These are phyloP conservation scores for Acanthisitta chloris DNA, from an alignment of 2,113 vertebrate genomes.

Conservation along the genomic window DNA sequence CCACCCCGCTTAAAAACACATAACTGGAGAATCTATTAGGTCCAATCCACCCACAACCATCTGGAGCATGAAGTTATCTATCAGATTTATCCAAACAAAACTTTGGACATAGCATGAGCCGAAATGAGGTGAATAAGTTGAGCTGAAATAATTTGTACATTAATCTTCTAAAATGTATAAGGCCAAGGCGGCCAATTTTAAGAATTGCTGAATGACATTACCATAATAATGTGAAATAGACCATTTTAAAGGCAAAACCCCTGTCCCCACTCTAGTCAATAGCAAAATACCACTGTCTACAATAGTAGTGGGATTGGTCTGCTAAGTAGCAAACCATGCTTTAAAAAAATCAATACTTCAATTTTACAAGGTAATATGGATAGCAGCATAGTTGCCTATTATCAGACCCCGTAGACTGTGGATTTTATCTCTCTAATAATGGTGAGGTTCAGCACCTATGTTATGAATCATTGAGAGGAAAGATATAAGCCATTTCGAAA, in stretches of 20 bases:
- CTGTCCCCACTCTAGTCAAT: background rate
- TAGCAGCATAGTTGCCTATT: conserved; percentile 23
- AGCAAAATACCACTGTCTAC: conserved; percentile 34
- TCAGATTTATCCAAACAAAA: conserved; percentile 31
- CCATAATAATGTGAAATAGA: conserved; percentile 30
- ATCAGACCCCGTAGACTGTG: background rate
- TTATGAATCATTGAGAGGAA: background rate
- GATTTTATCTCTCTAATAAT: conserved; percentile 18
- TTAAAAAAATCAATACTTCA: conserved; percentile 59
- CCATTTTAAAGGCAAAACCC: conserved; percentile 1
- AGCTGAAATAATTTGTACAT: background rate
- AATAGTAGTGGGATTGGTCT: conserved; percentile 2
- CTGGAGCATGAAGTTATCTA: conserved; percentile 36
- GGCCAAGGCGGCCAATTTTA: background rate
- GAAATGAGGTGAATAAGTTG: conserved; percentile 38
- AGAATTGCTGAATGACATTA: background rate
- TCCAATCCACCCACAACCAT: conserved; percentile 47
- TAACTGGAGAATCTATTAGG: conserved; percentile 41
- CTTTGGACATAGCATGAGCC: conserved; percentile 1
- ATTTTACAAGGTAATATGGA: conserved; percentile 41
- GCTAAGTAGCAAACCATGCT: conserved; percentile 53
- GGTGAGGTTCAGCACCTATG: background rate
- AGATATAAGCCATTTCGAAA: background rate
- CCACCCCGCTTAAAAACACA: background rate
- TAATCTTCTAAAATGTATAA: conserved; percentile 36